phyloP scores from a whole-genome alignment of 2,113 vertebrate genomes.

The Ophiodon elongatus region DNA sequence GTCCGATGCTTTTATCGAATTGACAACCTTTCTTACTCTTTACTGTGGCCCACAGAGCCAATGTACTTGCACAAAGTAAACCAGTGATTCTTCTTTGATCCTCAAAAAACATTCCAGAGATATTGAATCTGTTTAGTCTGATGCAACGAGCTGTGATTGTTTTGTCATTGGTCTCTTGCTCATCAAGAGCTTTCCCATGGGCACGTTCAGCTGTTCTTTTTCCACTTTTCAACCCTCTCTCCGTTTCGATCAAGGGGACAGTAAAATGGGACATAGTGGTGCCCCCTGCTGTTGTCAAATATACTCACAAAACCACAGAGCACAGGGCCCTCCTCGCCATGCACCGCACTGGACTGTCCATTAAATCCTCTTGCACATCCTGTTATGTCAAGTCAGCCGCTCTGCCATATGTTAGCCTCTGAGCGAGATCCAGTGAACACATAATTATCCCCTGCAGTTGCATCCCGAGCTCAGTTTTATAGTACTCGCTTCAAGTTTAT shows the following conservation, averaged over 20 bases:
- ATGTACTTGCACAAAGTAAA: not conserved
- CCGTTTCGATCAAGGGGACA: not conserved
- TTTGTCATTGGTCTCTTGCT: not conserved
- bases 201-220: not conserved
- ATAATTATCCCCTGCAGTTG: slow-evolving; percentile 69
- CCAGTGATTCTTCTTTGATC: not conserved
- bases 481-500: slow-evolving; percentile 41
- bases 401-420: slow-evolving; percentile 68
- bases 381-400: slow-evolving; percentile 45
- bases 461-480: slow-evolving; percentile 56
- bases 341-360: slow-evolving; percentile 24
- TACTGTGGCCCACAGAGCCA: not conserved
- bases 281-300: slow-evolving; percentile 73
- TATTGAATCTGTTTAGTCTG: not conserved
- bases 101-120: not conserved
- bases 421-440: slow-evolving; percentile 59
- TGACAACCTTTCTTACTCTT: not conserved
- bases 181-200: not conserved
- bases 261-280: slow-evolving; percentile 35
- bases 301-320: slow-evolving; percentile 43
- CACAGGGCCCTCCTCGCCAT: not conserved
- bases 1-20: not conserved
- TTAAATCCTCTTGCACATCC: slow-evolving; percentile 41
- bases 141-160: not conserved
- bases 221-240: not conserved